Conservation (phyloP, 2,888 invertebrate genomes). For the Temnothorax unifasciatus region DNA sequence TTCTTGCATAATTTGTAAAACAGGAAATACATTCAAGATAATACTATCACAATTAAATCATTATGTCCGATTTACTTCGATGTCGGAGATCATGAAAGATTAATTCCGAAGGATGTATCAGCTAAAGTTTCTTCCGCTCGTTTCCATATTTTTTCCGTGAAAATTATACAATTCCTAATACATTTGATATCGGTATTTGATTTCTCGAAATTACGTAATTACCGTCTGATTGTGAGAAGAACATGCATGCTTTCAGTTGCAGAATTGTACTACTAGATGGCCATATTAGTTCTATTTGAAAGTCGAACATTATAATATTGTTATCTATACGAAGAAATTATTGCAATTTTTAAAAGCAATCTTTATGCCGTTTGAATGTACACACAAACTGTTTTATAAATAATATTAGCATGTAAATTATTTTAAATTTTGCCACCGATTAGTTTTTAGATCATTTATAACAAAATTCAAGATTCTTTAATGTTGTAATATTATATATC, state of each 20-base stretch:
- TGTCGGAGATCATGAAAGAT: no score
- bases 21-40: no score
- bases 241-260: slow-evolving; percentile 27
- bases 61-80: no score
- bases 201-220: neutral
- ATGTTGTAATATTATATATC: no score
- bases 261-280: slow-evolving; percentile 43
- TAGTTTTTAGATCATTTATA: no score
- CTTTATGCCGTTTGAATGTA: neutral
- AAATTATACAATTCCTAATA: neutral
- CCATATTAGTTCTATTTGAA: slow-evolving; percentile 16
- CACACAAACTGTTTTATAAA: no score
- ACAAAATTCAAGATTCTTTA: no score
- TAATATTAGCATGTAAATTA: no score
- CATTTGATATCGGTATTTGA: neutral
- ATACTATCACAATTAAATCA: no score
- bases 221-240: neutral
- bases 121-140: neutral
- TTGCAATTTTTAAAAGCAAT: neutral
- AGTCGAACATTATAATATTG: neutral
- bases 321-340: neutral
- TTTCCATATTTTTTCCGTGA: neutral
- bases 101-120: no score
- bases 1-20: no score
- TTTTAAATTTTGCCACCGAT: no score